Conservation (phyloP, 1,140 invertebrate genomes). For the Megalopta genalis region DNA sequence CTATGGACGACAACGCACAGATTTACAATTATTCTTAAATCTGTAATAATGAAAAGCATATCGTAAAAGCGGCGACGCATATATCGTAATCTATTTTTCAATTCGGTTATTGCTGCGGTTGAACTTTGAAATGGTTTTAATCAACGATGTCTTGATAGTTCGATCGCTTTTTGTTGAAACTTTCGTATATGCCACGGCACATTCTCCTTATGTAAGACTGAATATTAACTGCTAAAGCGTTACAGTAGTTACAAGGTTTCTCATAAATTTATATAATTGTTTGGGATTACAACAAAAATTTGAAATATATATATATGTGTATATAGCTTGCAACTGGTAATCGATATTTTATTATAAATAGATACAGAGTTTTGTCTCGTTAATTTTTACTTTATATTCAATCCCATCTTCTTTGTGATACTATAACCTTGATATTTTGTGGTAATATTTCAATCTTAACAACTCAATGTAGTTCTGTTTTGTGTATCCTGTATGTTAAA, state of each 20-base stretch:
- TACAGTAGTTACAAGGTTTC: neutral
- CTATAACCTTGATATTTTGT: conserved; percentile 57
- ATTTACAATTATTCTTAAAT: conserved; percentile 24
- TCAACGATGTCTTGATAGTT: neutral
- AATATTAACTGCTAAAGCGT: conserved; percentile 29
- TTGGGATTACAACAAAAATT: neutral
- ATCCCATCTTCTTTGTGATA: conserved; percentile 55
- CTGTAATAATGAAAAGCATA: conserved; percentile 37
- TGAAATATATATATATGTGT: neutral
- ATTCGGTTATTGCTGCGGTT: neutral
- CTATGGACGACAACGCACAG: conserved; percentile 44
- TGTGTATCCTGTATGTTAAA: conserved; percentile 65
- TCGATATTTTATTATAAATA: conserved; percentile 45
- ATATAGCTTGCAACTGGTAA: conserved; percentile 29
- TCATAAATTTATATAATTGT: neutral
- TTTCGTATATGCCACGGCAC: neutral
- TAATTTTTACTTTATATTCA: conserved; percentile 53
- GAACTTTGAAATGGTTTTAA: neutral
- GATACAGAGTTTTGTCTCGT: conserved; percentile 23
- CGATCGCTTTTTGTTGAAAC: neutral
- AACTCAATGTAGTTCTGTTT: conserved; percentile 52
- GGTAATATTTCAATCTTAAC: conserved; percentile 50
- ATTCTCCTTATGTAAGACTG: conserved; percentile 43
- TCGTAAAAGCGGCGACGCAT: conserved; percentile 32
- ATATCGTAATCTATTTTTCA: conserved; percentile 31